Evolutionary conservation across 2,888 invertebrate genomes (phyloP).

Genomic region (Iselma pallidipennis): DNA sequence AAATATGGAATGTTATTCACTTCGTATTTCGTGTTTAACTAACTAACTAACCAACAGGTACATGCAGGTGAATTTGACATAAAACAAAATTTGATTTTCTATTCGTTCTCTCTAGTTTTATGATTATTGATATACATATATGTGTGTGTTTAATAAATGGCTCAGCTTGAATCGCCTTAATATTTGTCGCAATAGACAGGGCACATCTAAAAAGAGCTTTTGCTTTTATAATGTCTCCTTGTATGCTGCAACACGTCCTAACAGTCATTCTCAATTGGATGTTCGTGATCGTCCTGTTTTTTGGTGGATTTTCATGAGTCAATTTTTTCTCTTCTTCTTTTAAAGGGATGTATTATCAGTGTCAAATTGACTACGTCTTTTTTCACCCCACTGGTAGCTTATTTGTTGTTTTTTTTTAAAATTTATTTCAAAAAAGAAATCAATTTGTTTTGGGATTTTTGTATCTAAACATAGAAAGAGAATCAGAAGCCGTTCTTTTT

Average conservation of each 20-base stretch:
- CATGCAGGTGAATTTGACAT: background rate
- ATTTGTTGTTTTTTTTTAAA: background rate
- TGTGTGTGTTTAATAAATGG: slow-evolving; percentile 4
- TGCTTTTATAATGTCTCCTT: slow-evolving; percentile 8
- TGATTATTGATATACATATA: too few relatives aligned
- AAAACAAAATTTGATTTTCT: too few relatives aligned
- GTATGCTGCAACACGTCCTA: slow-evolving; percentile 18
- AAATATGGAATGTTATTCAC: slow-evolving; percentile 10
- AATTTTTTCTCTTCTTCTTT: background rate
- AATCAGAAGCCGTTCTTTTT: background rate
- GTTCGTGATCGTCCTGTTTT: slow-evolving; percentile 16
- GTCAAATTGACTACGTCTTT: background rate
- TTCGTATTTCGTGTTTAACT: slow-evolving; percentile 15
- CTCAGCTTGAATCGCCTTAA: background rate
- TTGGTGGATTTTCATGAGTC: slow-evolving; percentile 14
- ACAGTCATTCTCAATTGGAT: slow-evolving; percentile 9
- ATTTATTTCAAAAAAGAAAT: background rate
- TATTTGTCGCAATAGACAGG: background rate
- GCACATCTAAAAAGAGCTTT: background rate
- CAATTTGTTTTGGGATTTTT: too few relatives aligned
- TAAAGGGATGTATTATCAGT: background rate
- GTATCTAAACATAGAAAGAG: background rate
- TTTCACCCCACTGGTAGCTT: background rate
- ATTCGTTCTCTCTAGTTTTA: too few relatives aligned
- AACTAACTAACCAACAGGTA: slow-evolving; percentile 3